These are phyloP conservation scores for Atrichornis clamosus DNA, from an alignment of 2,113 vertebrate genomes.

Conservation along the genomic window DNA sequence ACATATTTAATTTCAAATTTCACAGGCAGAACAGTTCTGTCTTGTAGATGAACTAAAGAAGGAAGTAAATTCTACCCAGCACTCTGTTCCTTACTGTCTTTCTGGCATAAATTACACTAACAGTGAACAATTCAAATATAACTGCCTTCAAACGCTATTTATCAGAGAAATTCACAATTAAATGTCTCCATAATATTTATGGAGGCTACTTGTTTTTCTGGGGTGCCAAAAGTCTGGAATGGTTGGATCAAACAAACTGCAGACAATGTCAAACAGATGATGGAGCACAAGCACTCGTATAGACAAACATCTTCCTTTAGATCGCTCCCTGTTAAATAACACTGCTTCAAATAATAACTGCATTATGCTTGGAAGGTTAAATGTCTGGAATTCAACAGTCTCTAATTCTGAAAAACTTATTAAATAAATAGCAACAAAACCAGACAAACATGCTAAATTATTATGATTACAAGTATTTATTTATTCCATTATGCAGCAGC, in stretches of 20 bases:
- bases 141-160: slow-evolving; percentile 21
- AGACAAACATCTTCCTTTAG: neutral
- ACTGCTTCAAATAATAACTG: neutral
- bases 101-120: neutral
- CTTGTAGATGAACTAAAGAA: neutral
- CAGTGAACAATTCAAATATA: neutral
- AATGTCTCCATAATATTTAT: slow-evolving; percentile 36
- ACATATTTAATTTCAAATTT: neutral
- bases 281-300: neutral
- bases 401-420: neutral
- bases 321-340: neutral
- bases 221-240: slow-evolving; percentile 39
- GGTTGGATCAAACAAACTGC: slow-evolving; percentile 7
- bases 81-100: slow-evolving; percentile 8
- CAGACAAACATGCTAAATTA: neutral
- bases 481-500: neutral
- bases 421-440: neutral
- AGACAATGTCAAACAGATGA: slow-evolving; percentile 35
- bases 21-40: neutral
- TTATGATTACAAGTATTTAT: neutral
- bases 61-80: neutral
- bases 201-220: slow-evolving; percentile 31
- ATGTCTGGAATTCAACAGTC: neutral
- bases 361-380: neutral
- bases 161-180: slow-evolving; percentile 35